Evolutionary conservation across 2,113 vertebrate genomes (phyloP).

Genomic region (Noctilio leporinus): DNA sequence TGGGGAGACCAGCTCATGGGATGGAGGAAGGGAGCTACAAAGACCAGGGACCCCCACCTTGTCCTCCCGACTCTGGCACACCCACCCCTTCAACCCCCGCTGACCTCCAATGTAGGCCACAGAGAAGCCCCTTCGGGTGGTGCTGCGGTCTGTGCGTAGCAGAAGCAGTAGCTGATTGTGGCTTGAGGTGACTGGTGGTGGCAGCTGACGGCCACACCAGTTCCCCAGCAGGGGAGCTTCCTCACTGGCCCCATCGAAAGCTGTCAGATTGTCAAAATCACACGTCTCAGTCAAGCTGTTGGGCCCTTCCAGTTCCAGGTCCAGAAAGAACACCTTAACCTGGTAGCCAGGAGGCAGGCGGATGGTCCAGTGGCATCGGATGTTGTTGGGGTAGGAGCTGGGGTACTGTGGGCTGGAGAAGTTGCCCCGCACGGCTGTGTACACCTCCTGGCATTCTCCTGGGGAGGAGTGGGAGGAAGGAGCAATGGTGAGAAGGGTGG

Average conservation of each 20-base stretch:
- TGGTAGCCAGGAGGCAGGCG: slow-evolving; percentile 77
- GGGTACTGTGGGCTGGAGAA: slow-evolving; percentile 95
- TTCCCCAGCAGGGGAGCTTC: slow-evolving; percentile 82
- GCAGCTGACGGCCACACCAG: slow-evolving; percentile 88
- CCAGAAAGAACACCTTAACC: slow-evolving; percentile 88
- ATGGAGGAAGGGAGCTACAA: not conserved
- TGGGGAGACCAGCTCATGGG: not conserved
- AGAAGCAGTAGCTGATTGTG: slow-evolving; percentile 88
- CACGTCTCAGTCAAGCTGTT: slow-evolving; percentile 88
- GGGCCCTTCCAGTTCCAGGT: slow-evolving; percentile 90
- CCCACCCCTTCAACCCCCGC: not conserved
- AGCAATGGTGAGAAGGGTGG: not conserved
- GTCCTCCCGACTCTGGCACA: rapidly evolving
- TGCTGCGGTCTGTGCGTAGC: slow-evolving; percentile 89
- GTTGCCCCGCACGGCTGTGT: slow-evolving; percentile 86
- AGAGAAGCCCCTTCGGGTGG: slow-evolving; percentile 87
- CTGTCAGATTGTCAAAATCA: slow-evolving; percentile 89
- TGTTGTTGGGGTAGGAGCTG: slow-evolving; percentile 94
- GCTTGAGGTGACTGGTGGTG: slow-evolving; percentile 81
- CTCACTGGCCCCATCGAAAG: slow-evolving; percentile 86
- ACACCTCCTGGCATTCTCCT: slow-evolving; percentile 94
- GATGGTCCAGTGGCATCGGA: slow-evolving; percentile 87
- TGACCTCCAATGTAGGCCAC: slow-evolving; percentile 92
- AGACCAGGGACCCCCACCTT: not conserved
- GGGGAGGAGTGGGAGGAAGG: not conserved